phyloP scores from a whole-genome alignment of 2,888 invertebrate genomes.

The Mythimna pallens region DNA sequence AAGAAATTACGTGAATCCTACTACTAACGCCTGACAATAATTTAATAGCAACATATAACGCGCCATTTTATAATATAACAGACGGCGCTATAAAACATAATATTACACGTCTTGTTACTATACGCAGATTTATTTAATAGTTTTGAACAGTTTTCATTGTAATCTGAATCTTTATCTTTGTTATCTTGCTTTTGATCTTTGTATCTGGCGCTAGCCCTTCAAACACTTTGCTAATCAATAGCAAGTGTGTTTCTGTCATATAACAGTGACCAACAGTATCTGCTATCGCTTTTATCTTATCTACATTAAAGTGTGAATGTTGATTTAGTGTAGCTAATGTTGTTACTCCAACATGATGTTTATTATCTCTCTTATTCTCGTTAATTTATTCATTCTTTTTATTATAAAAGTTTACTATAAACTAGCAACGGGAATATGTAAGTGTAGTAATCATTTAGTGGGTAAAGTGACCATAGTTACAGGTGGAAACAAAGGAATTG shows the following conservation, averaged over 20 bases:
- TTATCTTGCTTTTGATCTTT: neutral
- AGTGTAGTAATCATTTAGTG: conserved; percentile 88
- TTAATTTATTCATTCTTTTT: conserved; percentile 55
- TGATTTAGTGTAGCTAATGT: conserved; percentile 40
- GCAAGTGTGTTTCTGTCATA: neutral
- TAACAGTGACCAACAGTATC: neutral
- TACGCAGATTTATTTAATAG: no score
- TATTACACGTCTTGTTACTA: neutral
- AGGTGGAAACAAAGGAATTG: conserved; percentile 95
- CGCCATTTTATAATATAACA: neutral
- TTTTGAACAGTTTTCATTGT: no score
- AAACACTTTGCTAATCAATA: conserved; percentile 3
- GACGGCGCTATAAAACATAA: conserved; percentile 13
- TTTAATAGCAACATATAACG: conserved; percentile 32
- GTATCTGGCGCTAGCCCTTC: neutral
- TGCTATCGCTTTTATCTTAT: conserved; percentile 50
- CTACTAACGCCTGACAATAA: conserved; percentile 31
- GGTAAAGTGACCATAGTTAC: conserved; percentile 96
- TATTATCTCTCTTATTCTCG: conserved; percentile 59
- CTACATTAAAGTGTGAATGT: conserved; percentile 20
- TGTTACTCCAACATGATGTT: conserved; percentile 61
- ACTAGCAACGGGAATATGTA: conserved; percentile 76
- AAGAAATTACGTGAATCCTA: neutral
- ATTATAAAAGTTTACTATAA: conserved; percentile 67
- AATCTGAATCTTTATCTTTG: neutral